Conservation (phyloP, 2,888 invertebrate genomes). For the Liodrosophila aerea region DNA sequence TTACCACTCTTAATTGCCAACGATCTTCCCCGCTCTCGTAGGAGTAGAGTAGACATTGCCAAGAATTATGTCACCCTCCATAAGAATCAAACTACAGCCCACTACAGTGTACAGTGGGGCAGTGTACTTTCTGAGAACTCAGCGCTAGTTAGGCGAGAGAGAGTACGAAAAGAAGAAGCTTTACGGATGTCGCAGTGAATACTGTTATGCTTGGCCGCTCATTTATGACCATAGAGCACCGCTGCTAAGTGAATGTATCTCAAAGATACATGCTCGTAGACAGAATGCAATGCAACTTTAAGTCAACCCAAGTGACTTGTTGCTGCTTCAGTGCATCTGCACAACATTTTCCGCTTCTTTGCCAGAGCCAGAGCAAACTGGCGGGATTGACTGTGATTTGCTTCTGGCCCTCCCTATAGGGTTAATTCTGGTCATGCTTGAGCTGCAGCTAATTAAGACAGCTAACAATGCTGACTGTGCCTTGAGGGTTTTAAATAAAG, state of each 20-base stretch:
- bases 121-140: not conserved
- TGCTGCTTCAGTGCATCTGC: constrained; percentile 61
- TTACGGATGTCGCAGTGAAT: constrained; percentile 14
- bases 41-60: constrained; percentile 44
- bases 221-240: constrained; percentile 75
- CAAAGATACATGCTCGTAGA: constrained; percentile 37
- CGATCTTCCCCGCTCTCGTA: not conserved
- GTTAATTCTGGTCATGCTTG: constrained; percentile 59
- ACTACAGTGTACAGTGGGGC: constrained; percentile 2
- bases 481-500: not conserved
- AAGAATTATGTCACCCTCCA: constrained; percentile 60
- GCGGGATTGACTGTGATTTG: constrained; percentile 47
- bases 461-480: not conserved
- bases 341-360: constrained; percentile 18
- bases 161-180: constrained; percentile 17
- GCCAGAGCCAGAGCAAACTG: constrained; percentile 10
- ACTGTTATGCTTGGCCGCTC: constrained; percentile 71
- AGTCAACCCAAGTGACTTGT: constrained; percentile 41
- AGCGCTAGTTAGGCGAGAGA: constrained; percentile 11
- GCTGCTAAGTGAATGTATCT: constrained; percentile 47
- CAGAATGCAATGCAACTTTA: constrained; percentile 52
- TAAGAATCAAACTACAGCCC: constrained; percentile 29
- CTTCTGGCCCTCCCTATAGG: constrained; percentile 28
- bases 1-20: constrained; percentile 27
- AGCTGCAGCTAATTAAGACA: constrained; percentile 43